Conservation (phyloP, 1,140 invertebrate genomes). For the Acromyrmex heyeri region DNA sequence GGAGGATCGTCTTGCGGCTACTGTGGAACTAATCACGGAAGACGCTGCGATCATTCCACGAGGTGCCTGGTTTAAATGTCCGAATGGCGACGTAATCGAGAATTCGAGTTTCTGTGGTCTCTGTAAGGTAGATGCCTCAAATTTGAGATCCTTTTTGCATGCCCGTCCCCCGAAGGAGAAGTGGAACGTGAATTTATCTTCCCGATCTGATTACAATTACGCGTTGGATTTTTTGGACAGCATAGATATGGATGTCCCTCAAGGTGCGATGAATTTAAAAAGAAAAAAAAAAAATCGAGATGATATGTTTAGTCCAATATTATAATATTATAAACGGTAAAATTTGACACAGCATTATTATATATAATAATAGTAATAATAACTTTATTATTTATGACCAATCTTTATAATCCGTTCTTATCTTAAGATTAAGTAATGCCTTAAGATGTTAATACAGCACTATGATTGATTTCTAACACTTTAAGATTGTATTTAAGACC, state of each 20-base stretch:
- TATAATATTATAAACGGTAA: not conserved
- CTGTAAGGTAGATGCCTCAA: constrained; percentile 87
- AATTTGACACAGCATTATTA: not conserved
- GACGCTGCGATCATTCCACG: constrained; percentile 91
- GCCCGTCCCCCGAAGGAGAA: constrained; percentile 89
- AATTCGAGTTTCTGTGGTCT: constrained; percentile 91
- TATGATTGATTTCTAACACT: no score
- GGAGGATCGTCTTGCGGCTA: constrained; percentile 91
- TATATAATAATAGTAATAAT: no score
- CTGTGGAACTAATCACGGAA: constrained; percentile 89
- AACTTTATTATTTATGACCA: no score
- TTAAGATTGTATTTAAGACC: no score
- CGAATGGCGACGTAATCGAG: constrained; percentile 89
- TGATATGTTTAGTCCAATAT: not conserved
- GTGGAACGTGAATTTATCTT: constrained; percentile 91
- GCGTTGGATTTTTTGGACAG: constrained; percentile 92
- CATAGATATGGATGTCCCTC: constrained; percentile 89
- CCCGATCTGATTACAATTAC: constrained; percentile 92
- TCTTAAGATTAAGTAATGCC: no score
- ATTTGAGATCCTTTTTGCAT: constrained; percentile 90
- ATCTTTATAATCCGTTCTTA: no score
- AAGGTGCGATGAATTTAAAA: constrained; percentile 79
- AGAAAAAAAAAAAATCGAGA: not conserved
- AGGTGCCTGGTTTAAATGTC: constrained; percentile 90
- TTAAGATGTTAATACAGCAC: no score